Conservation (phyloP, 1,140 invertebrate species). For the Macrosteles quadrilineatus region DNA sequence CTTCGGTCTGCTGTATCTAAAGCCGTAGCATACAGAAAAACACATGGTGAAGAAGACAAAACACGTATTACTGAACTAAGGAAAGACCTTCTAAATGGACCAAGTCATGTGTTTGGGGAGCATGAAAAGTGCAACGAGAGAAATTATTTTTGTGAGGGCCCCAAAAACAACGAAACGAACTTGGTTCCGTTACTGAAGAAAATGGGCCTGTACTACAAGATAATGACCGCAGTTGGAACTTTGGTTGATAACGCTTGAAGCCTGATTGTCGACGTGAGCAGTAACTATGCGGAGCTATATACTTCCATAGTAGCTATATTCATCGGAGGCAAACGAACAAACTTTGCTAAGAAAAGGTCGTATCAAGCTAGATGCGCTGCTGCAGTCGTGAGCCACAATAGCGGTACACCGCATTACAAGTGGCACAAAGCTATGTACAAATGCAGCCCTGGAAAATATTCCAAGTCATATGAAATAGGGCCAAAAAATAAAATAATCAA, state of each 20-base stretch:
- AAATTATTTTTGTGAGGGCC: conserved; percentile 26
- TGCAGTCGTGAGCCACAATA: conserved; percentile 36
- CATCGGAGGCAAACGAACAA: conserved; percentile 35
- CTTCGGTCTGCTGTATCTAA: conserved; percentile 7
- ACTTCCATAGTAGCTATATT: conserved; percentile 34
- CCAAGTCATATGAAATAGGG: not conserved
- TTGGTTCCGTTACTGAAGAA: conserved; percentile 6
- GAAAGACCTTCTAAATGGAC: conserved; percentile 28
- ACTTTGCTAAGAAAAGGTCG: conserved; percentile 29
- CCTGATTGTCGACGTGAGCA: conserved; percentile 28
- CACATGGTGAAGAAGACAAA: not conserved
- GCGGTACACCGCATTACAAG: conserved; percentile 18
- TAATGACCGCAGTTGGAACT: not conserved
- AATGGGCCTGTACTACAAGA: not conserved
- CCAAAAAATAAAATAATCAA: conserved; percentile 1
- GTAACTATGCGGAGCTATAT: conserved; percentile 33
- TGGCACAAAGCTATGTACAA: conserved; percentile 28
- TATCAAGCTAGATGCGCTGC: conserved; percentile 30
- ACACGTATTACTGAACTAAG: not conserved
- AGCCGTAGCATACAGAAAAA: not conserved
- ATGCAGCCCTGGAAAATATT: not conserved
- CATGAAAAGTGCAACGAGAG: conserved; percentile 25
- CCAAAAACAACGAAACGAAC: conserved; percentile 29
- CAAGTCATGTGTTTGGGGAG: conserved; percentile 8
- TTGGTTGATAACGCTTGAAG: conserved; percentile 2